These are phyloP conservation scores for Sebastes umbrosus DNA, from an alignment of 2,797 vertebrate genomes.

Conservation along the genomic window DNA sequence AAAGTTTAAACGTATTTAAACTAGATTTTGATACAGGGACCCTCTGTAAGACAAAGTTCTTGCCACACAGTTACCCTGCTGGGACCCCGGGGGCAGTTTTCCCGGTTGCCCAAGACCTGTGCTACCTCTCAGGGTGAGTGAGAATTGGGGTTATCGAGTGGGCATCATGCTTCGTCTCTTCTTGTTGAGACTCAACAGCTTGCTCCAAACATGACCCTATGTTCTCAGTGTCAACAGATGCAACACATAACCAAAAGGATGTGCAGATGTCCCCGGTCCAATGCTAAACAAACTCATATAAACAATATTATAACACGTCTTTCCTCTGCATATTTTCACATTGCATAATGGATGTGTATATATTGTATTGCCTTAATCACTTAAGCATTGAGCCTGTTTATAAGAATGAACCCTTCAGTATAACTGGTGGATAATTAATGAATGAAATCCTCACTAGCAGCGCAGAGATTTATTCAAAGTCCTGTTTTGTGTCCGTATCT, in stretches of 20 bases:
- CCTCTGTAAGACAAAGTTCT: neutral
- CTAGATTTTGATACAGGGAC: neutral
- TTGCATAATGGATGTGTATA: neutral
- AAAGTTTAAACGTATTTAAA: neutral
- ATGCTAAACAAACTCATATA: neutral
- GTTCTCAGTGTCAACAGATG: neutral
- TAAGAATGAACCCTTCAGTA: neutral
- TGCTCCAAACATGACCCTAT: neutral
- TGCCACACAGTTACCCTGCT: neutral
- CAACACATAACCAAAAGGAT: neutral
- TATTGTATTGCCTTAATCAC: neutral
- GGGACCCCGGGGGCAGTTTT: neutral
- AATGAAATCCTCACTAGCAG: neutral
- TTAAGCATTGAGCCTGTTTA: neutral
- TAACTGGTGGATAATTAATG: constrained; percentile 6
- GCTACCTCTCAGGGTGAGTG: neutral
- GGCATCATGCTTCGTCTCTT: neutral
- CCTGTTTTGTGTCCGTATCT: neutral
- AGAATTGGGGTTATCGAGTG: neutral
- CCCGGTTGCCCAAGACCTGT: neutral
- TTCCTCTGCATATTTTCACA: neutral
- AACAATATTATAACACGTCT: neutral
- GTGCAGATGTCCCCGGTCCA: neutral
- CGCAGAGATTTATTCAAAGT: neutral
- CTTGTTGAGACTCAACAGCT: neutral